These are phyloP conservation scores for Ganaspis sp. DNA, from an alignment of 1,140 invertebrate genomes.

Conservation along the genomic window DNA sequence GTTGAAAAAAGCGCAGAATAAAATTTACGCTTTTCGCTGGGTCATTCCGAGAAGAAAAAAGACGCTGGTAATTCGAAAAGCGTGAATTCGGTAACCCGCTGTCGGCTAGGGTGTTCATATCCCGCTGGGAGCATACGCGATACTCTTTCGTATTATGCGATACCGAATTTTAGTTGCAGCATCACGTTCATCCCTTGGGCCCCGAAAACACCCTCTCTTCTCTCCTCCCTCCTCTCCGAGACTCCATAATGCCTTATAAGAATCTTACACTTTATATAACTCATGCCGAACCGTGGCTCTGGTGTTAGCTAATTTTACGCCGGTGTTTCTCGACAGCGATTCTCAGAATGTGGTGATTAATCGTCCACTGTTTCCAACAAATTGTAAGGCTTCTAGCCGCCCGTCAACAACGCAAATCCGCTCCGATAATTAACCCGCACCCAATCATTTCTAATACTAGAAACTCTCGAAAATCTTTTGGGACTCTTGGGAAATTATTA, in stretches of 20 bases:
- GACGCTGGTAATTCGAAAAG: not conserved
- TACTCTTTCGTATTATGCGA: not conserved
- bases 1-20: not conserved
- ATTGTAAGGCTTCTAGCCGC: not conserved
- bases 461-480: not conserved
- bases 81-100: not conserved
- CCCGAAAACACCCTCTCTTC: constrained; percentile 21
- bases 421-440: not conserved
- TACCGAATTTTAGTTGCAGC: constrained; percentile 53
- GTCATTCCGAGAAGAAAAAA: not conserved
- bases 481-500: too few species aligned
- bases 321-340: constrained; percentile 51
- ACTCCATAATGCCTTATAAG: not conserved
- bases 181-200: constrained; percentile 51
- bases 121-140: not conserved
- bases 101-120: not conserved
- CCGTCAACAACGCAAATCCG: not conserved
- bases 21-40: not conserved
- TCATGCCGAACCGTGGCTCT: constrained; percentile 6
- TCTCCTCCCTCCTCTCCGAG: not conserved
- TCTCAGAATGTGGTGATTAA: constrained; percentile 60
- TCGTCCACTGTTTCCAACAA: constrained; percentile 39
- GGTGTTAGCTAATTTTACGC: constrained; percentile 63
- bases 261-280: not conserved
- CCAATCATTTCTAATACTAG: not conserved